Evolutionary conservation across 2,113 vertebrate genomes (phyloP).

Genomic region (Myodes glareolus): DNA sequence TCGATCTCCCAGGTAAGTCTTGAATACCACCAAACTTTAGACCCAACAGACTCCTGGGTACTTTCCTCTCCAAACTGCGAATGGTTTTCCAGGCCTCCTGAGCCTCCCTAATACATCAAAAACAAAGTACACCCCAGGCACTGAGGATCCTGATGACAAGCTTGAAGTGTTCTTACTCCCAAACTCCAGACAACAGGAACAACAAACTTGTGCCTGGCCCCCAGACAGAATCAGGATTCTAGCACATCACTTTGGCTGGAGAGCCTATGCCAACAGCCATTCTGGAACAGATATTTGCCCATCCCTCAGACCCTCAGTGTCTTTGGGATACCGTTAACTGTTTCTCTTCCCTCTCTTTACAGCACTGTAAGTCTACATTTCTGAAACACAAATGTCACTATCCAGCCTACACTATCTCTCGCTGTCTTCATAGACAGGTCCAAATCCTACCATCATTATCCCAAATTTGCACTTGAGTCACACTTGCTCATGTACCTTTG

Average conservation of each 20-base stretch:
- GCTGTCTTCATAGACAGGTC: not conserved
- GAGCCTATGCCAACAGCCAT: not conserved
- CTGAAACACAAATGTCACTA: not conserved
- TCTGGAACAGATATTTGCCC: not conserved
- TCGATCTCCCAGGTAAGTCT: not conserved
- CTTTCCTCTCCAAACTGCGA: not conserved
- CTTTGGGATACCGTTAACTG: not conserved
- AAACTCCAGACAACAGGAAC: not conserved
- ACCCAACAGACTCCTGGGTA: not conserved
- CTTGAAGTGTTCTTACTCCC: not conserved
- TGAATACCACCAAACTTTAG: not conserved
- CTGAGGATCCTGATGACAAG: not conserved
- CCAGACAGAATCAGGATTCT: not conserved
- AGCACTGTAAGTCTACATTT: not conserved
- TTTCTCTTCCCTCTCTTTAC: not conserved
- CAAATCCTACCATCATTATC: not conserved
- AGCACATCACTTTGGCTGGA: not conserved
- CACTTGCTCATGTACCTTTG: not conserved
- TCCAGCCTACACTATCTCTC: not conserved
- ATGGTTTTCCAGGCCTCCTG: not conserved
- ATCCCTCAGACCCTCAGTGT: not conserved
- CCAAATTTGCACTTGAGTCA: not conserved
- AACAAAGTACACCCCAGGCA: not conserved
- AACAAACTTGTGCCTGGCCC: not conserved
- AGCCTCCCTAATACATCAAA: not conserved